Evolutionary conservation across 1,140 invertebrate species (phyloP), one percentile per base, ranked within the genome.

Genomic region (Diprion similis): DNA sequence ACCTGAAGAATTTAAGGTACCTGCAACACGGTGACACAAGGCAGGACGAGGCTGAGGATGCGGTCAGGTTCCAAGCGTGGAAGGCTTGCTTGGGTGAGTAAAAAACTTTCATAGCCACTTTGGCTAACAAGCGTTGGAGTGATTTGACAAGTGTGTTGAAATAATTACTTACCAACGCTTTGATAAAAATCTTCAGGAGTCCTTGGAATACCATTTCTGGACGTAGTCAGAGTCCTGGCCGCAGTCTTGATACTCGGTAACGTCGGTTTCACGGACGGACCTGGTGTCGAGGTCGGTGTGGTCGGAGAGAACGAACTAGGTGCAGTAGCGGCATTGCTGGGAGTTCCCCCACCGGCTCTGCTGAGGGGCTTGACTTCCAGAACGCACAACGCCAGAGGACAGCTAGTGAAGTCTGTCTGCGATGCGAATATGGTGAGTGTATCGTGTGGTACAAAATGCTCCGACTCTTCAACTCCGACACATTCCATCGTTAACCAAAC

Each of bases 161-260:
- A 37, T 37, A 37, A 3, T 1, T 37, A 1, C 24, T 37, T 37
- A 37, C 24, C 24, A 6, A 37, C 24, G 6, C 24, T 37, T 37
- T 37, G 24, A 37, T 37, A 1, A 37, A 37, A 68, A 65, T 75
- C 78, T 82, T 1, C 75, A 93, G 92, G 91, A 70, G 92, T 97
- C 11, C 89, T 98, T 17, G 97, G 97, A 13, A 98, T 98, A 77
- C 96, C 96, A 7, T 98, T 97, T 83, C 86, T 97, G 83, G 97
- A 98, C 86, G 97, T 98, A 9, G 94, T 98, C 13, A 89, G 97
- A 76, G 96, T 98, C 1, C 85, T 98, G 73, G 95, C 96, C 24
- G 96, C 96, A 0, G 95, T 98, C 37, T 87, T 99, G 73, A 91
- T 98, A 66, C 89, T 98, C 45, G 97, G 97, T 51, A 98, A 98